phyloP scores from a whole-genome alignment of 2,113 vertebrate species.

The Oenanthe melanoleuca region DNA sequence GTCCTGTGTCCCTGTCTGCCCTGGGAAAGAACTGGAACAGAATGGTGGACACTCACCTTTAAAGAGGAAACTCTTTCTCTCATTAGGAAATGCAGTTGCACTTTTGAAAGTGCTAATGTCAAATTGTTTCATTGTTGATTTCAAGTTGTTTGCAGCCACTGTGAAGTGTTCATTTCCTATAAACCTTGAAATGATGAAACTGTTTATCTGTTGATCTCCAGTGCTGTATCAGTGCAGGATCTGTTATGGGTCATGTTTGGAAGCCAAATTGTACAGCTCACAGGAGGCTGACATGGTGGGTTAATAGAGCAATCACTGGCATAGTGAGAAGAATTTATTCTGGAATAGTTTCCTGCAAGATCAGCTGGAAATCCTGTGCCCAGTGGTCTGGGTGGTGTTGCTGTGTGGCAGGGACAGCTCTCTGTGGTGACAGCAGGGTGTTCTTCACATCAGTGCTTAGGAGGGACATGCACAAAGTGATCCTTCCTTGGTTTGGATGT shows the following conservation, averaged over 20 bases:
- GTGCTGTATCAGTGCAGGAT: fast-evolving
- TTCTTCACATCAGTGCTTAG: background rate
- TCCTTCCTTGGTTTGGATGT: background rate
- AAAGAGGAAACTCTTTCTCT: background rate
- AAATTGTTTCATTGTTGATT: background rate
- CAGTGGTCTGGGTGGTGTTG: background rate
- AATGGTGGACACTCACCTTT: background rate
- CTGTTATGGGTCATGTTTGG: background rate
- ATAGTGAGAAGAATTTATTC: background rate
- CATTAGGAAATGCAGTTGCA: background rate
- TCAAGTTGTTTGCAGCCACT: background rate
- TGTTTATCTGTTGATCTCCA: background rate
- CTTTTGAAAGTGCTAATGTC: background rate
- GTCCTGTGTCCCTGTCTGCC: background rate
- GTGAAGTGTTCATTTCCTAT: background rate
- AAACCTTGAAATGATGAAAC: background rate
- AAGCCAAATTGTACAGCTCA: background rate
- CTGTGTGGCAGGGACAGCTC: background rate
- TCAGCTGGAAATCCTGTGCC: background rate
- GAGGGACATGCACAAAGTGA: background rate
- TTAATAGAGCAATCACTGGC: background rate
- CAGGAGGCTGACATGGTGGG: background rate
- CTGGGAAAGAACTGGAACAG: background rate
- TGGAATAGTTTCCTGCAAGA: background rate
- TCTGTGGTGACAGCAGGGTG: no score